Base-by-base conservation (phyloP, 2,888 invertebrate genomes). In the Silvanus unidentatus region DNA sequence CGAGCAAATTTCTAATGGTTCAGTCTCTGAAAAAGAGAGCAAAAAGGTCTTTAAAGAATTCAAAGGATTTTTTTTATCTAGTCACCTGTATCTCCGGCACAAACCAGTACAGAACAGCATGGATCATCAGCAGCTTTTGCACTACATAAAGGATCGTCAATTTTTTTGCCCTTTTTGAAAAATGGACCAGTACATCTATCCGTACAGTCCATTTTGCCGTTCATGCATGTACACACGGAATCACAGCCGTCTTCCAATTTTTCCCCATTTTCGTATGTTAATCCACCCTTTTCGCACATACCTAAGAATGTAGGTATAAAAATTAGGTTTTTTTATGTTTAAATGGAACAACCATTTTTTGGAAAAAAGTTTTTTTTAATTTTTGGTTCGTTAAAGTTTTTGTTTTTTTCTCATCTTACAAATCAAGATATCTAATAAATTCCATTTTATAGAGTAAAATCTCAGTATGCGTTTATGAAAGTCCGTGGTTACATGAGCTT, bases 211-310 rank as follows among this genome's bases (percentile, higher is more conserved):
- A 86, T 81, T 52, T 73, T 73, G 1, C 88, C 88, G 10, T 77
- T 78, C 15, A 74, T 72, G 62, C 91, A 91, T 15, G 82, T 81
- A 63, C 91, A 91, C 1, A 79, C 74, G 51, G 87, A 86, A 44
- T 89, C 86, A 62, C 91, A 92, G 35, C 80, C 86, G 30, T 82
- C 77, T 47, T 83, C 78, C 54, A 88, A 74, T 53, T 76, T 80
- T 55, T 88, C 84, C 1, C 89, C 90, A 40, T 82, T 68, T 40
- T 70, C 68, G 50, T 77, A 78, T 1, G 74, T 76, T 41, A 72
- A 60, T 6, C 73, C 74, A 10, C 70, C 71, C 52, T 72, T 67
- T 49, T 65, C 58, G 51, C 74, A 74, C 13, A 60, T 50, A 30
- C 57, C 64, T 63, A 43, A 37, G 49, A 47, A 35, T 38, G 11